Conservation (phyloP, 2,888 invertebrate genomes). For the Blomia tropicalis region DNA sequence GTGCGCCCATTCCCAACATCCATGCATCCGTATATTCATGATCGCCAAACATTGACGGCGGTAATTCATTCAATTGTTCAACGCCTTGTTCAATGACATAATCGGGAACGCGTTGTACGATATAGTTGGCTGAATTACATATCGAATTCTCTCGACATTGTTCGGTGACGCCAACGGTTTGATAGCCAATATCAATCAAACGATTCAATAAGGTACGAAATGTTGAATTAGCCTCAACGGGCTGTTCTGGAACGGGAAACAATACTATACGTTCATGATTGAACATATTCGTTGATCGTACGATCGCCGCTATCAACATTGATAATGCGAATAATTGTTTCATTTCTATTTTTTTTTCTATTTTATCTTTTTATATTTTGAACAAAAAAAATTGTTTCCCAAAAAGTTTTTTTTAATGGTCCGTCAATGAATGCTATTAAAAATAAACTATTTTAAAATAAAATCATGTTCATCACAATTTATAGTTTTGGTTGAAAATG, state of each 20-base stretch:
- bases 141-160: neutral
- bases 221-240: neutral
- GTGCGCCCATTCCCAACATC: neutral
- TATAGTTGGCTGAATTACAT: neutral
- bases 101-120: neutral
- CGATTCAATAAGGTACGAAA: neutral
- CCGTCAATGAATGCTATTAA: too few relatives aligned
- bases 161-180: neutral
- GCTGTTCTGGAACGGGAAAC: neutral
- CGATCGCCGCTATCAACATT: too few relatives aligned
- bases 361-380: too few relatives aligned
- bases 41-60: neutral
- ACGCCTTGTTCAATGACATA: neutral
- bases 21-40: conserved; percentile 12
- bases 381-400: too few relatives aligned
- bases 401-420: too few relatives aligned
- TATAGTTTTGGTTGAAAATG: too few relatives aligned
- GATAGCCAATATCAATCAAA: neutral
- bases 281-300: too few relatives aligned
- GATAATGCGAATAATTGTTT: too few relatives aligned
- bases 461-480: too few relatives aligned
- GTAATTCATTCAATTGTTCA: neutral
- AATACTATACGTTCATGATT: neutral
- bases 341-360: too few relatives aligned
- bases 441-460: too few relatives aligned